These are phyloP conservation scores for Phania funesta DNA, from an alignment of 2,888 invertebrate genomes.

Conservation along the genomic window DNA sequence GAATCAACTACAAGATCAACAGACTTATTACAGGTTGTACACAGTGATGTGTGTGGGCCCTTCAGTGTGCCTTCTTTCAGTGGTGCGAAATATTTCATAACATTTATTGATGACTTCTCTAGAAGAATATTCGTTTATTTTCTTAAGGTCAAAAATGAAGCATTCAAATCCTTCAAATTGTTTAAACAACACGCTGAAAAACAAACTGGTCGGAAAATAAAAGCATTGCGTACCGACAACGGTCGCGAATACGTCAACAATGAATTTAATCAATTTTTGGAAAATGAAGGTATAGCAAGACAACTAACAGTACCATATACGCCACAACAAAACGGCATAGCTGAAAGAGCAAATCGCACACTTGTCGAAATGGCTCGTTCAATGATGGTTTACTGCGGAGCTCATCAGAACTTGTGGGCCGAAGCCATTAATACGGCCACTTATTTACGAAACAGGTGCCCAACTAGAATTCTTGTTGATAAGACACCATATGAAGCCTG, in stretches of 20 bases:
- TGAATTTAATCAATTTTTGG: no score
- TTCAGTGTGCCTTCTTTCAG: slow-evolving; percentile 27
- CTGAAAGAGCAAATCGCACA: neutral
- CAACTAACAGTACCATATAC: neutral
- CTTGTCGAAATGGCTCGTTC: neutral
- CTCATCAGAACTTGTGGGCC: neutral
- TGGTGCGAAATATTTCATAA: slow-evolving; percentile 38
- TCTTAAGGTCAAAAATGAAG: slow-evolving; percentile 37
- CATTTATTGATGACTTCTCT: slow-evolving; percentile 48
- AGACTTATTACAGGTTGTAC: slow-evolving; percentile 36
- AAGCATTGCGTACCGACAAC: no score
- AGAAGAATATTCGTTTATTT: slow-evolving; percentile 44
- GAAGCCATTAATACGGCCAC: slow-evolving; percentile 43
- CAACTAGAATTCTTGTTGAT: slow-evolving; percentile 1
- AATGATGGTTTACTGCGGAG: neutral
- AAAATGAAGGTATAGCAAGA: slow-evolving; percentile 4
- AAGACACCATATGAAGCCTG: slow-evolving; percentile 37
- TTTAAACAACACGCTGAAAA: no score
- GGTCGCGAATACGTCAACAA: no score
- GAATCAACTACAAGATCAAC: slow-evolving; percentile 25
- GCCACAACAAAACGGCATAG: neutral
- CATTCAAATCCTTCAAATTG: slow-evolving; percentile 9
- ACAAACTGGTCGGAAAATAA: no score
- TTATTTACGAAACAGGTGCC: slow-evolving; percentile 37
- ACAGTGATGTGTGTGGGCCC: slow-evolving; percentile 49